Percentiles rank a stretch among this genome's conserved stretches.
Conservation (phyloP, 2,797 vertebrate species). For the Takifugu ocellatus region DNA sequence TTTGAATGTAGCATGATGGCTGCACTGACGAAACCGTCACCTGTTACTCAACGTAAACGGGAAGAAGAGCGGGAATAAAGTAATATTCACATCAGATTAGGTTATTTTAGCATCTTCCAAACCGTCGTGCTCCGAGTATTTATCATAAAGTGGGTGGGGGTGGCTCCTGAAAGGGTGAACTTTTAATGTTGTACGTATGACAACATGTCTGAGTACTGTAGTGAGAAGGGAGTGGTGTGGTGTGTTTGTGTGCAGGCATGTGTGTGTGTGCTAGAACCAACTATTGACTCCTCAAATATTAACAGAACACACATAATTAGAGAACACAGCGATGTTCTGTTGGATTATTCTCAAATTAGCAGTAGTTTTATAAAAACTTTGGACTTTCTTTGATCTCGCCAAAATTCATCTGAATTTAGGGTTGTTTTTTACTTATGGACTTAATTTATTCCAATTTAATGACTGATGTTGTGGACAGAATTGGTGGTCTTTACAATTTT, state of each 20-base stretch:
- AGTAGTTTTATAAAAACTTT: no score
- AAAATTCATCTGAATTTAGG: no score
- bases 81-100: neutral
- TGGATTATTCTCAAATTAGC: no score
- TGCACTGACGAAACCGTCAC: slow-evolving; percentile 4
- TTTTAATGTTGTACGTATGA: slow-evolving; percentile 38
- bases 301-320: neutral
- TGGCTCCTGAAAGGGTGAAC: slow-evolving; percentile 8
- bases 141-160: slow-evolving; percentile 16
- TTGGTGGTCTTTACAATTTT: no score
- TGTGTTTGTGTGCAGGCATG: slow-evolving; percentile 11
- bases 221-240: slow-evolving; percentile 8
- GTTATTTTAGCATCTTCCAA: neutral
- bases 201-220: slow-evolving; percentile 18
- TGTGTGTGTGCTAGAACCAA: slow-evolving; percentile 19
- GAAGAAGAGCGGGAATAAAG: neutral
- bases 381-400: no score
- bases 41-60: neutral
- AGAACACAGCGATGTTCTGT: no score
- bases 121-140: slow-evolving; percentile 19
- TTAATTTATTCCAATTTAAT: no score
- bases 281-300: slow-evolving; percentile 9
- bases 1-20: slow-evolving; percentile 41
- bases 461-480: no score
- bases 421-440: no score